These are phyloP conservation scores for Odocoileus hemionus DNA, from an alignment of 2,113 vertebrate species.

Conservation along the genomic window DNA sequence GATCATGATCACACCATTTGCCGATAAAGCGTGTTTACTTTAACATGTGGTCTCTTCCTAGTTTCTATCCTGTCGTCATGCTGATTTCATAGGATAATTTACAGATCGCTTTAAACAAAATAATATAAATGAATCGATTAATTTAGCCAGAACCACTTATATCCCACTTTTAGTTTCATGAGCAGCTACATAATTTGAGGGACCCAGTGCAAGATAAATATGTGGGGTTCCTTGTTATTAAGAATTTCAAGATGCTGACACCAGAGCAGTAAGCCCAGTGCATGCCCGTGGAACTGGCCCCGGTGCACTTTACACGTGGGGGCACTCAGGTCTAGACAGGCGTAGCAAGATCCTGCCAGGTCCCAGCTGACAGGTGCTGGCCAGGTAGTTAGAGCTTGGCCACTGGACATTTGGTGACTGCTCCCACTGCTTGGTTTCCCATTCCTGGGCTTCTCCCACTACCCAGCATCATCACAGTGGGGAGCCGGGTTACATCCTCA, in stretches of 20 bases:
- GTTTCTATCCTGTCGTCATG: background rate
- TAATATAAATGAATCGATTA: background rate
- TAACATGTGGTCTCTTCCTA: background rate
- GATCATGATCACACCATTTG: background rate
- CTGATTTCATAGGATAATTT: background rate
- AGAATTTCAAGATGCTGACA: background rate
- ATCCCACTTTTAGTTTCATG: background rate
- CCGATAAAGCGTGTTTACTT: background rate
- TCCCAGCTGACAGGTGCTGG: background rate
- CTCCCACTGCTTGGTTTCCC: background rate
- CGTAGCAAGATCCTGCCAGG: background rate
- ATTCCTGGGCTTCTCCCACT: background rate
- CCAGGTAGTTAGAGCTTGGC: background rate
- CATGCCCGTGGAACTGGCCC: rapidly evolving
- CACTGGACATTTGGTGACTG: too few species aligned
- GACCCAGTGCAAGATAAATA: background rate
- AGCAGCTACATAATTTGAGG: background rate
- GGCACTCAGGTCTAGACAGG: background rate
- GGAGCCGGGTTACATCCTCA: too few species aligned
- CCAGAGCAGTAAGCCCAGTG: background rate
- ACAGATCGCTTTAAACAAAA: background rate
- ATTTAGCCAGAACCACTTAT: background rate
- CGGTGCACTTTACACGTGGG: background rate
- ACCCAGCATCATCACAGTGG: rapidly evolving
- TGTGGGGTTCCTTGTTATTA: background rate